These are phyloP conservation scores for Crocuta crocuta DNA, from an alignment of 2,113 vertebrate species.

Conservation along the genomic window DNA sequence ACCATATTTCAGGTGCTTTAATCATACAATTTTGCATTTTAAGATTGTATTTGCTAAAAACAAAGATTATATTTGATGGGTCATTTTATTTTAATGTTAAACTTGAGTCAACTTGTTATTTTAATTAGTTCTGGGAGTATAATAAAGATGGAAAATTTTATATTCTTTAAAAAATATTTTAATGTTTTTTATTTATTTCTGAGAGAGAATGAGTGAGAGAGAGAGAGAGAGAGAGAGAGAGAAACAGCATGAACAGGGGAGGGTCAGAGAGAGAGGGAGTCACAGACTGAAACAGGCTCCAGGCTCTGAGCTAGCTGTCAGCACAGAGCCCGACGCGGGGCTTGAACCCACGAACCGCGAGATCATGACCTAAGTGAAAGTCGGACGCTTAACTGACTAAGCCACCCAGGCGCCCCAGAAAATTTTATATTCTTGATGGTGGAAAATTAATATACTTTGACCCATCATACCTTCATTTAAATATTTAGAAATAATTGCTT, in stretches of 20 bases:
- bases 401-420: too few relatives aligned
- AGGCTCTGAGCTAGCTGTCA: too few relatives aligned
- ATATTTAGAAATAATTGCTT: background rate
- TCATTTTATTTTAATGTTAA: background rate
- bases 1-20: background rate
- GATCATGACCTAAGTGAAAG: too few relatives aligned
- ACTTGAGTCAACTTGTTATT: constrained; percentile 2
- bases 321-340: too few relatives aligned
- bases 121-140: background rate
- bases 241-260: too few relatives aligned
- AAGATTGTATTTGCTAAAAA: background rate
- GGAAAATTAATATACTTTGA: background rate
- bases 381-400: too few relatives aligned
- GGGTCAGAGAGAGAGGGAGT: too few relatives aligned
- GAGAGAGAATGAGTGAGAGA: too few relatives aligned
- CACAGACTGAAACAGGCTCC: too few relatives aligned
- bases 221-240: too few relatives aligned
- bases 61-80: background rate
- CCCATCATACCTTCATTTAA: background rate
- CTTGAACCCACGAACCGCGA: too few relatives aligned
- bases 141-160: background rate
- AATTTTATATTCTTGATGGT: background rate
- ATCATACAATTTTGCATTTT: background rate
- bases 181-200: too few relatives aligned
- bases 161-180: background rate